Percentiles rank a stretch among this genome's conserved stretches.
Conservation (phyloP, 1,140 invertebrate genomes). For the Heliconius hewitsoni region DNA sequence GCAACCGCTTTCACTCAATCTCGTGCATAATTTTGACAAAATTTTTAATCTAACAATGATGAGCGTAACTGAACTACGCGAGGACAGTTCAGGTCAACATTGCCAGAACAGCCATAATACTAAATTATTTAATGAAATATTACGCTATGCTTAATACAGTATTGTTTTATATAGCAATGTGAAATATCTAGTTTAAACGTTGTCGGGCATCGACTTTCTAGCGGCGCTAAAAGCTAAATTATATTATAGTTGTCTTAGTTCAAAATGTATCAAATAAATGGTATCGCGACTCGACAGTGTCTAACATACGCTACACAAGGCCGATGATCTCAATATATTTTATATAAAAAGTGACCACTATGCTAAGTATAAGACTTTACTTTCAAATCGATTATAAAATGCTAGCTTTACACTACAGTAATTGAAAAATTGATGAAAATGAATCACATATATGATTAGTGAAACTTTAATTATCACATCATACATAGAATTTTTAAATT, state of each 20-base stretch:
- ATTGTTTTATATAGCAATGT: not conserved
- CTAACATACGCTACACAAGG: constrained; percentile 6
- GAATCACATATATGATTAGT: not conserved
- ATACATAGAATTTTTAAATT: not conserved
- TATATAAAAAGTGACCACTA: constrained; percentile 14
- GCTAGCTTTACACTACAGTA: constrained; percentile 6
- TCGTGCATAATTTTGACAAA: constrained; percentile 8
- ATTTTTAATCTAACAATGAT: not conserved
- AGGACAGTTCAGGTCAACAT: not conserved
- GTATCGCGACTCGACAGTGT: constrained; percentile 7
- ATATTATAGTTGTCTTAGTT: constrained; percentile 8
- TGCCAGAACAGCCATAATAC: not conserved
- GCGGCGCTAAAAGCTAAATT: constrained; percentile 10
- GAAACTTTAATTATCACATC: not conserved
- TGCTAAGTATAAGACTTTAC: constrained; percentile 6
- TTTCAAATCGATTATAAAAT: constrained; percentile 7
- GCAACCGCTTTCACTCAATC: not conserved
- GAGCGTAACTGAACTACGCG: not conserved
- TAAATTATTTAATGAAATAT: constrained; percentile 9
- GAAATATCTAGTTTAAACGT: constrained; percentile 8
- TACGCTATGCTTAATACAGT: constrained; percentile 4
- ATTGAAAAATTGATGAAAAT: not conserved
- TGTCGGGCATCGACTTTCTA: not conserved
- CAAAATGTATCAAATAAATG: not conserved
- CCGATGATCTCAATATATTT: constrained; percentile 12